Conservation (phyloP, 2,113 vertebrate genomes). For the Callipepla squamata region DNA sequence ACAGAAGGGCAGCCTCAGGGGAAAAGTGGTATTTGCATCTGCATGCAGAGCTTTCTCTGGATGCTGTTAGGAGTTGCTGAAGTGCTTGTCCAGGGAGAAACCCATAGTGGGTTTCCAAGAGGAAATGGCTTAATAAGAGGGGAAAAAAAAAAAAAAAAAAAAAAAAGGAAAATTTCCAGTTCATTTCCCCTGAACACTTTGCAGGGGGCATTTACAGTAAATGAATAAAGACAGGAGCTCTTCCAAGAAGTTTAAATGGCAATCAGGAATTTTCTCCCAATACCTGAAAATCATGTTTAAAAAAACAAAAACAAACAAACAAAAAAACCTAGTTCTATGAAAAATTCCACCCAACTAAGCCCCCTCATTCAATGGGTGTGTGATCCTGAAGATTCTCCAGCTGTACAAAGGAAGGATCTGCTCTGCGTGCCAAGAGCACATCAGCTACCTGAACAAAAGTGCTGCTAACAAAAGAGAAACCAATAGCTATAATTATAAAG, state of each 20-base stretch:
- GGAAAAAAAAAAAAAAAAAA: neutral
- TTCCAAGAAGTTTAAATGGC: neutral
- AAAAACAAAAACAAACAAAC: neutral
- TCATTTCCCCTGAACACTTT: neutral
- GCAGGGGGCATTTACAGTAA: neutral
- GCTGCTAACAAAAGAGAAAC: neutral
- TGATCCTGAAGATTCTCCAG: neutral
- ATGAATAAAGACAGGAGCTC: neutral
- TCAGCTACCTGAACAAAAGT: neutral
- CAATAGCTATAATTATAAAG: conserved; percentile 26
- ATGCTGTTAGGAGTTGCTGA: neutral
- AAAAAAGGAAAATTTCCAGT: neutral
- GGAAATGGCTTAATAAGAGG: neutral
- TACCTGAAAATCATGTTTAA: neutral
- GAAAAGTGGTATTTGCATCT: conserved; percentile 32
- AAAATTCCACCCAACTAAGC: neutral
- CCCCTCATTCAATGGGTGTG: neutral
- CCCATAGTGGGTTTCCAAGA: rapidly evolving
- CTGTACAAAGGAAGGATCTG: rapidly evolving
- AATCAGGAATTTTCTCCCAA: neutral
- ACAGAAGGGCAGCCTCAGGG: conserved; percentile 33
- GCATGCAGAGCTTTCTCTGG: neutral
- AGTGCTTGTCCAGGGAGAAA: neutral
- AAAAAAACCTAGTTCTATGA: neutral
- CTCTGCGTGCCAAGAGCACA: neutral